A percentile compares a stretch with the other conserved stretches of the same genome.
Conservation (phyloP, 2,113 vertebrate genomes). For the Apodemus speciosus region DNA sequence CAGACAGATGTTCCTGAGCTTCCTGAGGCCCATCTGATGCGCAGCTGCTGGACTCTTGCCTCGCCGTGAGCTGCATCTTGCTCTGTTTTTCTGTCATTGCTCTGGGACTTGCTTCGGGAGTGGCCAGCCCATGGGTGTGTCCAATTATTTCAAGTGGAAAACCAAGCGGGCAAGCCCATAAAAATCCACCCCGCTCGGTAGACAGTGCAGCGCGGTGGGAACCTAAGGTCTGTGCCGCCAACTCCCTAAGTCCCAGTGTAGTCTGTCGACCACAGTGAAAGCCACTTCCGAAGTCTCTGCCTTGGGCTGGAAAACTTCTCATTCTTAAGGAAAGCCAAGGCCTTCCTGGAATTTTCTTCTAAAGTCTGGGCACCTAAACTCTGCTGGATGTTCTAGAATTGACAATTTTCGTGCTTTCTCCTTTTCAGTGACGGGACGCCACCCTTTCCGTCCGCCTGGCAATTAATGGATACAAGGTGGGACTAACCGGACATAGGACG, state of each 20-base stretch:
- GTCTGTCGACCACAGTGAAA: background rate
- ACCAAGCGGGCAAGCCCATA: background rate
- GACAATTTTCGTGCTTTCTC: background rate
- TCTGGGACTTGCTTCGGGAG: background rate
- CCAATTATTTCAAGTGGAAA: slow-evolving; percentile 12
- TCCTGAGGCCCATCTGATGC: background rate
- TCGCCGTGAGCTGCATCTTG: background rate
- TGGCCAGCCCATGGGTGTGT: background rate
- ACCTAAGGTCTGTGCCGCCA: background rate
- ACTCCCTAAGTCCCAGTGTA: background rate
- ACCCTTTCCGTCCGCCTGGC: background rate
- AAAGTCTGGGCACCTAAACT: slow-evolving; percentile 44
- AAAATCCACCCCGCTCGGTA: background rate
- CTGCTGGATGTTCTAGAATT: slow-evolving; percentile 67
- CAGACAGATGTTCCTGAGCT: background rate
- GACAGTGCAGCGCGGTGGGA: background rate
- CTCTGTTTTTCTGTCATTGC: background rate
- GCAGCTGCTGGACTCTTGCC: background rate
- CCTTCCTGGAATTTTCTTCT: slow-evolving; percentile 69
- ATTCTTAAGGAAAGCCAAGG: slow-evolving; percentile 69
- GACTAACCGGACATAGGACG: slow-evolving; percentile 64
- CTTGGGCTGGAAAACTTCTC: slow-evolving; percentile 69
- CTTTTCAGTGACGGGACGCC: slow-evolving; percentile 3
- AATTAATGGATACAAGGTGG: slow-evolving; percentile 20
- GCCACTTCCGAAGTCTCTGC: background rate